Evolutionary conservation across 2,888 invertebrate species (phyloP), one percentile per base, ranked within the genome.

Genomic region (Leucophenga maculata): DNA sequence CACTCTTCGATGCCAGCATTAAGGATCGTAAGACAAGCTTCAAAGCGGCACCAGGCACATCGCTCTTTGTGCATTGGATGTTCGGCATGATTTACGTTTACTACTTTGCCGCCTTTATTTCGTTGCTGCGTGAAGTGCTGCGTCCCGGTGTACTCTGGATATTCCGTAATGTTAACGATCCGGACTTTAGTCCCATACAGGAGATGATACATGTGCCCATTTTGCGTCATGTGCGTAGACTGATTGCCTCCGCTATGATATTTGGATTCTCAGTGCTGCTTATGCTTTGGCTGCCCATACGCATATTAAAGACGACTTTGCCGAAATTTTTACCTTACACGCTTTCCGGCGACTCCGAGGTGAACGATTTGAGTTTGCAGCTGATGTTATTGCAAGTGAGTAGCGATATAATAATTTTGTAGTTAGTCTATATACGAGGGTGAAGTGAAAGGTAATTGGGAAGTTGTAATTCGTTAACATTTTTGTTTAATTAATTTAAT

Each of bases 61-160:
- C 97, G 0, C 95, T 99, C 91, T 99, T 99, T 86, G 94, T 99
- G 68, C 99, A 99, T 88, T 99, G 99, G 99, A 92, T 99, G 52
- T 96, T 98, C 8, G 99, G 99, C 70, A 99, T 99, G 98, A 95
- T 96, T 44, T 99, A 98, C 86, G 98, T 99, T 14, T 99, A 99
- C 89, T 99, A 99, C 89, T 99, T 99, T 86, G 99, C 99, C 8
- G 98, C 98, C 0, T 99, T 97, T 86, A 95, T 99, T 55, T 90
- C 97, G 18, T 90, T 99, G 2, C 89, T 99, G 26, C 90, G 99
- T 67, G 99, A 99, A 89, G 97, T 98, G 0, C 87, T 99, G 48
- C 91, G 99, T 67, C 99, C 99, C 0, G 99, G 99, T 0, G 98
- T 99, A 0, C 90, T 99, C 2, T 99, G 99, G 99, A 99, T 99